These are phyloP conservation scores for Pollenia griseotomentosa DNA, from an alignment of 2,888 invertebrate genomes.

Conservation along the genomic window DNA sequence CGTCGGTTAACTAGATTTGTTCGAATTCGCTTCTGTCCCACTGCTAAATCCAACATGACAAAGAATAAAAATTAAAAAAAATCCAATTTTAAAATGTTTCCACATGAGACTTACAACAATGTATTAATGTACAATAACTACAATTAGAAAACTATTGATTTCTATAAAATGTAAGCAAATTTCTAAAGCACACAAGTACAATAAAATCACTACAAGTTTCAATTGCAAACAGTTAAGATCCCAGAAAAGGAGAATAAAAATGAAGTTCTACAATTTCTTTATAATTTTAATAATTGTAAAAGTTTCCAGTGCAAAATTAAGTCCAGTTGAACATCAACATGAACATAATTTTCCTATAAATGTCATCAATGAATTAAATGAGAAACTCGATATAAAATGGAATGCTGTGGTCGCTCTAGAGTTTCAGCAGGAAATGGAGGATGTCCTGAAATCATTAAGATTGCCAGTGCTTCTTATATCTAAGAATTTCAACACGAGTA, in stretches of 20 bases:
- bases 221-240: neutral
- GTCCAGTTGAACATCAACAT: neutral
- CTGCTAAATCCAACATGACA: too few species aligned
- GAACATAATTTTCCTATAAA: neutral
- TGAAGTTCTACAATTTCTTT: neutral
- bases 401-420: slow-evolving; percentile 33
- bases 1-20: too few species aligned
- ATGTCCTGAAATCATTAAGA: slow-evolving; percentile 4
- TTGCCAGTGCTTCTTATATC: slow-evolving; percentile 26
- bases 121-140: too few species aligned
- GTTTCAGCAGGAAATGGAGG: neutral
- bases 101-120: too few species aligned
- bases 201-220: neutral
- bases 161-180: too few species aligned
- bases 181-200: too few species aligned
- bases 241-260: neutral
- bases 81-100: too few species aligned
- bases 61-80: too few species aligned
- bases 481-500: neutral
- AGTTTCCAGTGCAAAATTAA: neutral
- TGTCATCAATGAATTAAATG: slow-evolving; percentile 41
- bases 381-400: slow-evolving; percentile 38
- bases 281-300: neutral
- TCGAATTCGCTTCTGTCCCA: too few species aligned
- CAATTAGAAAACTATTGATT: too few species aligned